phyloP scores from a whole-genome alignment of 2,888 invertebrate genomes.

The Conchocele bisecta region DNA sequence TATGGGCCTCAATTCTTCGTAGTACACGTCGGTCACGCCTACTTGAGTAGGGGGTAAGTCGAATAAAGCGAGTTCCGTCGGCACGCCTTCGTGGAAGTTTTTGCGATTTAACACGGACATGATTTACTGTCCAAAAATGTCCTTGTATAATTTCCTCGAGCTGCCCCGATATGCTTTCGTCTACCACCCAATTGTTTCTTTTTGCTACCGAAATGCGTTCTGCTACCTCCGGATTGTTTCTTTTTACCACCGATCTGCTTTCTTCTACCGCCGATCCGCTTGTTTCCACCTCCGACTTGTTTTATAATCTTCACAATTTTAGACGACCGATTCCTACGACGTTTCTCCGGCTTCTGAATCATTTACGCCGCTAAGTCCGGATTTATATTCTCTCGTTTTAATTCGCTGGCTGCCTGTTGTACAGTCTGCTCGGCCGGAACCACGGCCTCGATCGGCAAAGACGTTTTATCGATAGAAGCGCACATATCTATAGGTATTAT shows the following conservation, averaged over 20 bases:
- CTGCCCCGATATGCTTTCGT: not conserved
- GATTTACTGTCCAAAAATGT: slow-evolving; percentile 17
- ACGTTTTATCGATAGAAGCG: slow-evolving; percentile 6
- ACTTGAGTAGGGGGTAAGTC: slow-evolving; percentile 42
- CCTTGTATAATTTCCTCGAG: not conserved
- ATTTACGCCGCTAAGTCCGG: slow-evolving; percentile 6
- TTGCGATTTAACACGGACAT: slow-evolving; percentile 33
- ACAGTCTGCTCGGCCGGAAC: slow-evolving; percentile 45
- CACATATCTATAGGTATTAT: slow-evolving; percentile 21
- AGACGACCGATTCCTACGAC: not conserved
- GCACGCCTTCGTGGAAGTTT: slow-evolving; percentile 16
- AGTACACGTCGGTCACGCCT: slow-evolving; percentile 36
- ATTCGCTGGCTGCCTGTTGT: slow-evolving; percentile 38
- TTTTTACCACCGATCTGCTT: not conserved
- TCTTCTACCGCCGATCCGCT: not conserved
- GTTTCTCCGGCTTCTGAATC: slow-evolving; percentile 5
- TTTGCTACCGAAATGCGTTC: not conserved
- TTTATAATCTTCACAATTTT: not conserved
- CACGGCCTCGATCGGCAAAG: slow-evolving; percentile 30
- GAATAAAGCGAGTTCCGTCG: slow-evolving; percentile 30
- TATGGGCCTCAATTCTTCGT: slow-evolving; percentile 40
- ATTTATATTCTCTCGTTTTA: slow-evolving; percentile 42
- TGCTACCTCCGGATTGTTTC: not conserved
- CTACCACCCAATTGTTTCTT: not conserved
- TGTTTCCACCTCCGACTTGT: slow-evolving; percentile 5